Percentiles rank a stretch among this genome's conserved stretches.
Conservation (phyloP, 2,113 vertebrate species). For the Cyphomyrus discorhynchus region DNA sequence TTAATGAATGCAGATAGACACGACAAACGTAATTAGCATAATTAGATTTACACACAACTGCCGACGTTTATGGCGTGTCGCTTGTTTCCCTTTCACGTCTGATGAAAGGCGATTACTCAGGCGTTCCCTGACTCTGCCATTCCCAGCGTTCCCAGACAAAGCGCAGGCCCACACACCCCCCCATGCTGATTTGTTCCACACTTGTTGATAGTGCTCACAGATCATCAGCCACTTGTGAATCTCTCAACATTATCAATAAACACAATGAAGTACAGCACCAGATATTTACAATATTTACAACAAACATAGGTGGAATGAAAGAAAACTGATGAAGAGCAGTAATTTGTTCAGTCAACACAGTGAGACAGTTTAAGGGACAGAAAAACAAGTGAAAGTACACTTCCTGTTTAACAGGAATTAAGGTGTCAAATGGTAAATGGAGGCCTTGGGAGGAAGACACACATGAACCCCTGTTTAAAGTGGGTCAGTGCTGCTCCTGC, state of each 20-base stretch:
- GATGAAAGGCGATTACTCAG: slow-evolving; percentile 10
- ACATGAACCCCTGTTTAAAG: not conserved
- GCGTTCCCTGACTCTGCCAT: not conserved
- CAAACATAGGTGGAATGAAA: not conserved
- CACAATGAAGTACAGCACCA: not conserved
- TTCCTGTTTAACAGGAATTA: not conserved
- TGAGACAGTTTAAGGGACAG: not conserved
- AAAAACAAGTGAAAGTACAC: not conserved
- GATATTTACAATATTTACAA: not conserved
- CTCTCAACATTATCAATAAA: not conserved
- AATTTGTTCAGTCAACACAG: not conserved
- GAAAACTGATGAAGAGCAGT: not conserved
- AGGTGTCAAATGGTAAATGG: not conserved
- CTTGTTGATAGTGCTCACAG: not conserved
- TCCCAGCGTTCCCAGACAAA: not conserved
- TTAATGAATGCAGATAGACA: slow-evolving; percentile 7
- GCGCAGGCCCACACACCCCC: not conserved
- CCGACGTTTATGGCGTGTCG: not conserved
- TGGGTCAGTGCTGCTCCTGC: not conserved
- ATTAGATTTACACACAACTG: slow-evolving; percentile 17
- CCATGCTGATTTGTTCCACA: slow-evolving; percentile 1
- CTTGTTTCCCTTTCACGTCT: slow-evolving; percentile 5
- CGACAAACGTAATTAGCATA: slow-evolving; percentile 14
- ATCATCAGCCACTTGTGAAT: not conserved
- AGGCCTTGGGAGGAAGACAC: not conserved